Percentiles rank a stretch among this genome's conserved stretches.
These are phyloP conservation scores for Eristalinus aeneus DNA, from an alignment of 2,888 invertebrate species.

Conservation along the genomic window DNA sequence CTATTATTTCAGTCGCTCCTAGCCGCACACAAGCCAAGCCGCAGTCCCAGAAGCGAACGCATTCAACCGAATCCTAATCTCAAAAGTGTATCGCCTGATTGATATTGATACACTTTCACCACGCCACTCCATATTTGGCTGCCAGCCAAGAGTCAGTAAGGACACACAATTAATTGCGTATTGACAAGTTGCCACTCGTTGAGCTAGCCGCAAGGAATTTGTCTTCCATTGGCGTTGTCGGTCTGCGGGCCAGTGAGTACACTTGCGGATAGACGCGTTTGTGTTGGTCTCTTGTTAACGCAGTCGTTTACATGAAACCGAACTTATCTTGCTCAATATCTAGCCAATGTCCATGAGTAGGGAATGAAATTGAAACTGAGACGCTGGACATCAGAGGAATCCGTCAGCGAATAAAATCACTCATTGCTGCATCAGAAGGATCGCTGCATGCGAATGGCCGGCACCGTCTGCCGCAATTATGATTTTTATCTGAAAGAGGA, in stretches of 20 bases:
- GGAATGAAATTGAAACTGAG: slow-evolving; percentile 45
- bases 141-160: slow-evolving; percentile 39
- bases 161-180: slow-evolving; percentile 69
- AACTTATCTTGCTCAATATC: slow-evolving; percentile 52
- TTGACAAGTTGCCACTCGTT: slow-evolving; percentile 66
- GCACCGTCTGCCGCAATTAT: slow-evolving; percentile 36
- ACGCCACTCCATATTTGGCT: slow-evolving; percentile 48
- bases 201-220: slow-evolving; percentile 43
- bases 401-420: slow-evolving; percentile 45
- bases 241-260: slow-evolving; percentile 4
- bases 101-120: slow-evolving; percentile 69
- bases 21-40: neutral
- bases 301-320: slow-evolving; percentile 58
- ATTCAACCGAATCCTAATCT: slow-evolving; percentile 46
- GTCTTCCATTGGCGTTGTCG: slow-evolving; percentile 21
- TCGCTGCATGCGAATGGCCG: neutral
- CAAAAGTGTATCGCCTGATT: slow-evolving; percentile 64
- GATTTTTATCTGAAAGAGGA: slow-evolving; percentile 41
- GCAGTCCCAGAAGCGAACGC: slow-evolving; percentile 3
- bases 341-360: slow-evolving; percentile 25
- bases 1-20: slow-evolving; percentile 5
- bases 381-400: slow-evolving; percentile 32
- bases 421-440: slow-evolving; percentile 32
- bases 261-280: slow-evolving; percentile 11
- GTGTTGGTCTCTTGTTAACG: slow-evolving; percentile 61